Base-by-base conservation (phyloP, 92 coral and sea anemone species). In the Porites cylindrica region DNA sequence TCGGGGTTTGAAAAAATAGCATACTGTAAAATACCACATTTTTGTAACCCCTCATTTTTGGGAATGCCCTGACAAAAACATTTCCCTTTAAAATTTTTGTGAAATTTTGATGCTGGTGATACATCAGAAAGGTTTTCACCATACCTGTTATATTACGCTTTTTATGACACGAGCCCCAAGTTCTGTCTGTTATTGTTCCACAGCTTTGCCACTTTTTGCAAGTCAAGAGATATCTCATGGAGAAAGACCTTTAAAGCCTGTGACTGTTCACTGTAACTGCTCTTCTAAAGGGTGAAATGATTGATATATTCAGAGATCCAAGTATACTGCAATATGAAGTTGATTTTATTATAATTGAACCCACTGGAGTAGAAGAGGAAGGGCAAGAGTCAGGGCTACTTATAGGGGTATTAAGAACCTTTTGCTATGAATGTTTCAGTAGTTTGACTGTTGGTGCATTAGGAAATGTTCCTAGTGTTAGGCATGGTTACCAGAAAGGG, bases 401-500 rank as follows among this genome's bases (percentile, higher is more conserved):
- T 9, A 56, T 75, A 52, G 94, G 82, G 65, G 60, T 87, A 10
- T 26, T 91, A 53, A 81, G 88, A 76, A 59, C 66, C 32, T 91
- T 91, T 66, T 82, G 91, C 4, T 2, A 29, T 29, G 32, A 29
- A 29, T 29, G 32, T 29, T 29, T 29, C 32, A 29, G 32, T 29
- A 63, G 51, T 13, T 29, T 54, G 47, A 77, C 91, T 60, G 79
- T 88, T 65, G 94, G 94, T 10, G 78, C 74, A 52, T 51, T 17
- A n/a, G 94, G 77, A 72, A 90, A 81, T 81, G 77, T 82, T 19
- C 94, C 91, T 21, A 61, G 5, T 63, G 79, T 88, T 32, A 47
- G 94, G 72, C 91, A 91, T 65, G 91, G 87, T 60, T 66, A 88
- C 20, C 88, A 91, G 77, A 90, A 64, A 66, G 87, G 61, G 12